A percentile compares a stretch with the other conserved stretches of the same genome.
Conservation (phyloP, 2,888 invertebrate species). For the Cetonia aurata region DNA sequence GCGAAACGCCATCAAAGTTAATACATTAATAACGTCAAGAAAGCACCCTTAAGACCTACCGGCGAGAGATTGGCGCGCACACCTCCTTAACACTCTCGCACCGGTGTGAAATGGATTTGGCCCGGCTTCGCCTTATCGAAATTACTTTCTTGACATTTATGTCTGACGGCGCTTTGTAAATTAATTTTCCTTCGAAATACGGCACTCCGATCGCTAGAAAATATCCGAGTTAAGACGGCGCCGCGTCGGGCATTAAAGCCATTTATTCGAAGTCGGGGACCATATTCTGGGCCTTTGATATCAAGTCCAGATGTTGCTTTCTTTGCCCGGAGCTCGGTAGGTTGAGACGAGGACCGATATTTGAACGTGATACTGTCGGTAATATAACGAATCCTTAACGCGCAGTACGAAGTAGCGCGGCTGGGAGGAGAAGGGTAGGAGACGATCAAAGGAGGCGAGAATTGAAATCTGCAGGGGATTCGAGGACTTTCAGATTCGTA, state of each 20-base stretch:
- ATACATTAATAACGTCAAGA: too few relatives aligned
- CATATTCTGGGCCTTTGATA: slow-evolving; percentile 56
- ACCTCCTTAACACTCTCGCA: neutral
- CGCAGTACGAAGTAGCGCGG: slow-evolving; percentile 48
- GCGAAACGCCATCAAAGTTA: too few relatives aligned
- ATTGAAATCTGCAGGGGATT: slow-evolving; percentile 63
- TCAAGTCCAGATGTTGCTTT: slow-evolving; percentile 62
- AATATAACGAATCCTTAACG: slow-evolving; percentile 1
- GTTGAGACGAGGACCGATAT: slow-evolving; percentile 53
- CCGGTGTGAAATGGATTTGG: slow-evolving; percentile 37
- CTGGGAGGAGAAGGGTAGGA: slow-evolving; percentile 23
- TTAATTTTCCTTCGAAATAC: slow-evolving; percentile 43
- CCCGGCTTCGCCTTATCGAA: slow-evolving; percentile 22
- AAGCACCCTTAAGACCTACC: too few relatives aligned
- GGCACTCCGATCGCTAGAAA: slow-evolving; percentile 39
- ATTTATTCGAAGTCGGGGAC: slow-evolving; percentile 42
- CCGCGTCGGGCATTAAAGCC: slow-evolving; percentile 36
- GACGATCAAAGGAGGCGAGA: slow-evolving; percentile 62
- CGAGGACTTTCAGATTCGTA: slow-evolving; percentile 26
- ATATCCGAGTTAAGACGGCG: slow-evolving; percentile 28
- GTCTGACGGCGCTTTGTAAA: slow-evolving; percentile 42
- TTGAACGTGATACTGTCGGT: slow-evolving; percentile 57
- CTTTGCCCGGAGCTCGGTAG: slow-evolving; percentile 50
- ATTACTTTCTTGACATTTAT: slow-evolving; percentile 42
- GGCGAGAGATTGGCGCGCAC: too few relatives aligned